Evolutionary conservation across 2,113 vertebrate species (phyloP).

Genomic region (crab-eating macaque (Macaca fascicularis)): T2T-MFA8v1.1 NC_088381.1:163013001-163013500

Average conservation of each 20-base stretch:
- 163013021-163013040: fast-evolving
- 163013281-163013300: fast-evolving
- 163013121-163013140: not conserved
- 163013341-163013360: not conserved
- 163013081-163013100: not conserved
- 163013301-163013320: fast-evolving
- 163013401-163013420: not conserved
- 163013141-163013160: fast-evolving
- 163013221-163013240: not conserved
- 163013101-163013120: not conserved
- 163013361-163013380: not conserved
- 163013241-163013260: fast-evolving
- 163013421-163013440: not conserved
- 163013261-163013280: not conserved
- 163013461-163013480: not conserved
- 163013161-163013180: not conserved
- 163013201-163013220: not conserved
- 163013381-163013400: not conserved
- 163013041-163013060: not conserved
- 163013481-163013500: not conserved
- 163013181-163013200: fast-evolving
- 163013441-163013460: not conserved
- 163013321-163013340: not conserved
- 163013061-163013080: no score
- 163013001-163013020: not conserved